Evolutionary conservation across 2,888 invertebrate genomes (phyloP).

Genomic region (Ypsolopha sequella): DNA sequence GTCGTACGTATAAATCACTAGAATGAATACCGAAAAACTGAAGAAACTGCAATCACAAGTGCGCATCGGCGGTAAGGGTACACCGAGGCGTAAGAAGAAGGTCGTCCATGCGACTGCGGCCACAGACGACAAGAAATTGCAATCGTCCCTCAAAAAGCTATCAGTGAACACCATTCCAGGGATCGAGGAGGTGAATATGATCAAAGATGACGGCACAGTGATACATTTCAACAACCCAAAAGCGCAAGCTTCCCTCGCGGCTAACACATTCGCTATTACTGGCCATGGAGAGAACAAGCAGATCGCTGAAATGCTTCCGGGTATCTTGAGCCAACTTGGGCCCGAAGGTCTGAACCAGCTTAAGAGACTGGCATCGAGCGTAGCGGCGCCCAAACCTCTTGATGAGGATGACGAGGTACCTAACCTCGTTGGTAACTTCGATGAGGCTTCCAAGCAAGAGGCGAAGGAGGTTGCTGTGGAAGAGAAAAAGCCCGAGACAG

Average conservation of each 20-base stretch:
- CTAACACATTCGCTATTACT: constrained; percentile 99
- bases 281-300: constrained; percentile 99
- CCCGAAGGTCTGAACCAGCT: constrained; percentile 97
- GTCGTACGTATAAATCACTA: constrained; percentile 43
- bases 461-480: constrained; percentile 57
- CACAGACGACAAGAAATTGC: constrained; percentile 99
- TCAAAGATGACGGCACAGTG: constrained; percentile 99
- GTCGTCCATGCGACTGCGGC: constrained; percentile 99
- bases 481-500: constrained; percentile 53
- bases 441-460: constrained; percentile 96
- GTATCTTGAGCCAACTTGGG: constrained; percentile 96
- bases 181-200: constrained; percentile 99
- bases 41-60: constrained; percentile 96
- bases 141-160: constrained; percentile 97
- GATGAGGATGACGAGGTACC: constrained; percentile 94
- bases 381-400: constrained; percentile 66
- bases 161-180: constrained; percentile 99
- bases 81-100: constrained; percentile 99
- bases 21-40: constrained; percentile 96
- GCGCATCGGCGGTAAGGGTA: constrained; percentile 98
- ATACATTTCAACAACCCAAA: constrained; percentile 99
- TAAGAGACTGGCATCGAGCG: constrained; percentile 86
- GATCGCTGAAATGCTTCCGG: constrained; percentile 99
- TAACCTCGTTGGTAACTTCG: constrained; percentile 98
- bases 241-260: constrained; percentile 98